Percentiles rank a stretch among this genome's conserved stretches.
phyloP scores from a whole-genome alignment of 2,888 invertebrate species.

The Drosophila lutescens region DNA sequence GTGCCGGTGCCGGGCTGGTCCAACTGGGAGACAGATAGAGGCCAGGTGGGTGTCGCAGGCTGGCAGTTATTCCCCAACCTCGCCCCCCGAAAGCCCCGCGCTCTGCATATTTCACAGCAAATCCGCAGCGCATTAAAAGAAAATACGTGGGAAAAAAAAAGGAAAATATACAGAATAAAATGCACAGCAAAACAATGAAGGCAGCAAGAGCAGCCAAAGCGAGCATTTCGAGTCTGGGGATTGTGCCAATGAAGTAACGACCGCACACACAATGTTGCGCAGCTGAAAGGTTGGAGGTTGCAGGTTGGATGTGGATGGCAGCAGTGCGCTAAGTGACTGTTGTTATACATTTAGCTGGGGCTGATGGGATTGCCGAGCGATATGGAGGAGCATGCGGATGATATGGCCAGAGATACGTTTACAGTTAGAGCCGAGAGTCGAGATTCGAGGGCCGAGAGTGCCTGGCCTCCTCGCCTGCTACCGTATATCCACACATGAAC shows the following conservation, averaged over 20 bases:
- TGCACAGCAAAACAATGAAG: constrained; percentile 75
- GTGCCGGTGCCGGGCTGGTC: constrained; percentile 55
- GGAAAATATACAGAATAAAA: constrained; percentile 31
- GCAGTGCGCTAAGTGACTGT: constrained; percentile 69
- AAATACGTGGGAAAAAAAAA: constrained; percentile 69
- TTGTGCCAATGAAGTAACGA: constrained; percentile 78
- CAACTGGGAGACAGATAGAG: constrained; percentile 60
- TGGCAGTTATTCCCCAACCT: constrained; percentile 39
- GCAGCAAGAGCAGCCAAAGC: constrained; percentile 30
- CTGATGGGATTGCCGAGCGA: constrained; percentile 65
- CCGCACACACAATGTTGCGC: constrained; percentile 46
- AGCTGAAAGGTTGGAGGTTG: constrained; percentile 4
- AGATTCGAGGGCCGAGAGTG: constrained; percentile 13
- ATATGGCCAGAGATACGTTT: constrained; percentile 25
- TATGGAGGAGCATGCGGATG: constrained; percentile 30
- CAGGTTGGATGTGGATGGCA: neutral
- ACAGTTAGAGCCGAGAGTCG: constrained; percentile 28
- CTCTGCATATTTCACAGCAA: constrained; percentile 72
- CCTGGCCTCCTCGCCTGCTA: constrained; percentile 39
- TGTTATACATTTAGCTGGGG: constrained; percentile 57
- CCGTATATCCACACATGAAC: constrained; percentile 58
- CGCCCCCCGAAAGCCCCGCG: constrained; percentile 3
- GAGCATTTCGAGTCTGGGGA: constrained; percentile 56
- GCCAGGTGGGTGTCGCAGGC: constrained; percentile 23
- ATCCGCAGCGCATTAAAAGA: constrained; percentile 78